Percentiles rank a stretch among this genome's conserved stretches.
Conservation (phyloP, 2,888 invertebrate genomes). For the Heliconius charithonia region DNA sequence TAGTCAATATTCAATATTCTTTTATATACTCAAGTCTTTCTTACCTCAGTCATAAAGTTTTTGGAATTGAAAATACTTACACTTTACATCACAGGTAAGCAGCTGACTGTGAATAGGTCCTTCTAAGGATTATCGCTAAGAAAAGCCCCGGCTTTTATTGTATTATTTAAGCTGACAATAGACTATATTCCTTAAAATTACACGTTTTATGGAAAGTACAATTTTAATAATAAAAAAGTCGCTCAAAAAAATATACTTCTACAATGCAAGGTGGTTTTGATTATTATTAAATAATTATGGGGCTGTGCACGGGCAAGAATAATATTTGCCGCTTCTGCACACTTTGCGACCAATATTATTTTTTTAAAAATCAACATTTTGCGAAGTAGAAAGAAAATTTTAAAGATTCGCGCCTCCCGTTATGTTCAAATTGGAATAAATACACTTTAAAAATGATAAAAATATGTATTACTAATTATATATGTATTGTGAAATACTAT, state of each 20-base stretch:
- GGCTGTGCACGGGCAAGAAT: background rate
- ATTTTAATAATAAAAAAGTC: background rate
- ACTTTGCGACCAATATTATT: no score
- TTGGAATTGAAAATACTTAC: conserved; percentile 17
- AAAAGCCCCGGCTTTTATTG: conserved; percentile 7
- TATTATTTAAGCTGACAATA: conserved; percentile 10
- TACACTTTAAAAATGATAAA: background rate
- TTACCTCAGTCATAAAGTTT: conserved; percentile 10
- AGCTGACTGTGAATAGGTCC: conserved; percentile 6
- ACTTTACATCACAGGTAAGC: background rate
- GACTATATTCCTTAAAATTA: conserved; percentile 4
- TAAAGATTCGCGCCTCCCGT: no score
- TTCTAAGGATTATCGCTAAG: background rate
- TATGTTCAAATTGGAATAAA: no score
- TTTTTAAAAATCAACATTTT: background rate
- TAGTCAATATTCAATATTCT: background rate
- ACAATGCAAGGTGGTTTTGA: background rate
- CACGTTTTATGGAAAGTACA: conserved; percentile 13
- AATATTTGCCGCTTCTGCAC: background rate
- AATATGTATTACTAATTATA: background rate
- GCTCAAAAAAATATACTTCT: background rate
- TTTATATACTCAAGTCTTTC: background rate
- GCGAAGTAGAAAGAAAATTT: background rate
- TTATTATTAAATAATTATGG: background rate
- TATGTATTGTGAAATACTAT: background rate